Evolutionary conservation across 2,797 vertebrate species (phyloP), one percentile per base, ranked within the genome.

Genomic region (Stomatorhinus walkeri): DNA sequence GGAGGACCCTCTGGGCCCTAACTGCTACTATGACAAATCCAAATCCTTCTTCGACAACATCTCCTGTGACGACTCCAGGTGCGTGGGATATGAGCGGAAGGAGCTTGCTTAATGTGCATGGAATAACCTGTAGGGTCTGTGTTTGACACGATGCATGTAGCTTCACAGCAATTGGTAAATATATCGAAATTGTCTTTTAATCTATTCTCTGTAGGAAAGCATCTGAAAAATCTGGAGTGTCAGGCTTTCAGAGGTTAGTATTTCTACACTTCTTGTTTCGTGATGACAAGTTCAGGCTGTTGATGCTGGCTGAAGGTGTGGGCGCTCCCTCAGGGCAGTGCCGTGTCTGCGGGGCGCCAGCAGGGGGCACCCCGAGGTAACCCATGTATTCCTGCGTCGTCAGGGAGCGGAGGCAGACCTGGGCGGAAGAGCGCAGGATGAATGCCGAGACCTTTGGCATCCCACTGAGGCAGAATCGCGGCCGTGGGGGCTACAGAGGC

Each of bases 1-100:
- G 86, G 98, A 98, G 76, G 94, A 98, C 85, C 94, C 96, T 0
- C 96, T 95, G 83, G 96, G 94, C 46, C 96, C 96, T 90, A 94
- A 97, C 46, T 97, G 96, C 91, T 99, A 99, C 92, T 99, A 99
- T 32, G 98, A 99, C 95, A 99, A 99, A 96, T 95, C 98, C 92
- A 99, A 99, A 94, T 99, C 98, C 81, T 99, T 99, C 95, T 99
- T 99, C 59, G 98, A 99, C 93, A 99, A 99, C 94, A 97, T 99
- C 94, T 98, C 98, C 90, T 98, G 97, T 93, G 97, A 98, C 88
- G 97, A 97, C 91, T 92, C 95, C 84, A 97, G 97, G 98, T 99
- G 96, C 4, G 46, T 48, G 36, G 14, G 9, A 28, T 8, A 72
- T 32, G 64, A 72, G 4, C 4, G 1, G 28, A 1, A 36, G 64